phyloP scores from a whole-genome alignment of 2,797 vertebrate species.

The Epinephelus awoara region DNA sequence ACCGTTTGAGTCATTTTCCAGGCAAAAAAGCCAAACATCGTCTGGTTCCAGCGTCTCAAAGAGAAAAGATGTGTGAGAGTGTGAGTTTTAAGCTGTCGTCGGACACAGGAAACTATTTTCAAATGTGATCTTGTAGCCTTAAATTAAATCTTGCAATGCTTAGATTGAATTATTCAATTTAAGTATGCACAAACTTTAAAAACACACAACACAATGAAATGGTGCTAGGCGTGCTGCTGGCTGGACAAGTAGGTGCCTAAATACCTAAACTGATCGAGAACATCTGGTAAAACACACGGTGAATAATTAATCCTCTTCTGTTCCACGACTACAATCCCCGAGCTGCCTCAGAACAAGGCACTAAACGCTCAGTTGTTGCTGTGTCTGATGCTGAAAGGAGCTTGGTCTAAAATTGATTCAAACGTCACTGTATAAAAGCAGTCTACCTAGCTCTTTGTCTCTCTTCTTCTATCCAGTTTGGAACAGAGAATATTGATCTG shows the following conservation, averaged over 20 bases:
- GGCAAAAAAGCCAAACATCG: not conserved
- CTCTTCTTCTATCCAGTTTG: slow-evolving; percentile 55
- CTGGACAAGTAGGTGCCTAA: not conserved
- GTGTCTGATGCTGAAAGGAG: slow-evolving; percentile 26
- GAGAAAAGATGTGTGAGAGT: not conserved
- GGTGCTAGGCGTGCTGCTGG: not conserved
- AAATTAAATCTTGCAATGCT: not conserved
- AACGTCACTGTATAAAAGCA: slow-evolving; percentile 56
- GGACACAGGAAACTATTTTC: no score
- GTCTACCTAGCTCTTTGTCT: slow-evolving; percentile 61
- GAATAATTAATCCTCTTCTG: slow-evolving; percentile 33
- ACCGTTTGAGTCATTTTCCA: not conserved
- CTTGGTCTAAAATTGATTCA: slow-evolving; percentile 54
- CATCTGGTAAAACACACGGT: slow-evolving; percentile 30
- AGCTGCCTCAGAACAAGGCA: slow-evolving; percentile 19
- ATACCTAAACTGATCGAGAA: slow-evolving; percentile 9
- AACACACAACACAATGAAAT: not conserved
- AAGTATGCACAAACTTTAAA: not conserved
- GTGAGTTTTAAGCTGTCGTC: no score
- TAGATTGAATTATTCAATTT: not conserved
- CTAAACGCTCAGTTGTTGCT: slow-evolving; percentile 36
- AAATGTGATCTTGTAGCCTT: not conserved
- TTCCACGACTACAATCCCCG: slow-evolving; percentile 5
- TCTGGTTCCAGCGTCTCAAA: not conserved
- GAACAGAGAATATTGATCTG: slow-evolving; percentile 69